Conservation (phyloP, 2,888 invertebrate species). For the Yponomeuta cagnagella region DNA sequence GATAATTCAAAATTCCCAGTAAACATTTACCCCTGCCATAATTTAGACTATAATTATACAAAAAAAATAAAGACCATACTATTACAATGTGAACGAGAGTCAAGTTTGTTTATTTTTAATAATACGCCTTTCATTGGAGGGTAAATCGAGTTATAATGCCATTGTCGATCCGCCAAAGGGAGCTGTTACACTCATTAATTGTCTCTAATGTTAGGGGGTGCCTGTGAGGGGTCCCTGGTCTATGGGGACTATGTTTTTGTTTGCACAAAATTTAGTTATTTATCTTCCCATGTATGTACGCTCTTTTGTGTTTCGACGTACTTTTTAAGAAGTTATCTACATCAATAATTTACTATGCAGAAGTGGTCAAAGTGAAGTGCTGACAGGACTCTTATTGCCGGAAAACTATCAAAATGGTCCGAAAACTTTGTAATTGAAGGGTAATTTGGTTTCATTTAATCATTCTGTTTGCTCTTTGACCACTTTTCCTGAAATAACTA, state of each 20-base stretch:
- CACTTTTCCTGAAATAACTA: too few relatives aligned
- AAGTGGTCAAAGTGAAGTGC: too few relatives aligned
- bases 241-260: slow-evolving; percentile 55
- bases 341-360: too few relatives aligned
- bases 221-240: slow-evolving; percentile 47
- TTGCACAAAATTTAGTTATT: slow-evolving; percentile 59
- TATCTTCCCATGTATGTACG: slow-evolving; percentile 48
- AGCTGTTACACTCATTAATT: slow-evolving; percentile 67
- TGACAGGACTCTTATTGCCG: too few relatives aligned
- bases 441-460: too few relatives aligned
- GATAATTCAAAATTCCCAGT: neutral
- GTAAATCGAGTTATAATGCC: slow-evolving; percentile 60
- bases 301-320: slow-evolving; percentile 8
- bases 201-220: slow-evolving; percentile 53
- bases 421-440: too few relatives aligned
- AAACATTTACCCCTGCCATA: neutral
- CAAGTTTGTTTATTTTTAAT: slow-evolving; percentile 52
- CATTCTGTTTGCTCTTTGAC: too few relatives aligned
- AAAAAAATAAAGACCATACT: slow-evolving; percentile 4
- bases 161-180: slow-evolving; percentile 62
- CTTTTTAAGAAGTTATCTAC: neutral
- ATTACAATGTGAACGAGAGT: slow-evolving; percentile 22
- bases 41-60: slow-evolving; percentile 4
- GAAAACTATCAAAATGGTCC: too few relatives aligned
- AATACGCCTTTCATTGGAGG: slow-evolving; percentile 49